Evolutionary conservation across 1,140 invertebrate genomes (phyloP), one percentile per base, ranked within the genome.

Genomic region (Rhynchophorus ferrugineus): DNA sequence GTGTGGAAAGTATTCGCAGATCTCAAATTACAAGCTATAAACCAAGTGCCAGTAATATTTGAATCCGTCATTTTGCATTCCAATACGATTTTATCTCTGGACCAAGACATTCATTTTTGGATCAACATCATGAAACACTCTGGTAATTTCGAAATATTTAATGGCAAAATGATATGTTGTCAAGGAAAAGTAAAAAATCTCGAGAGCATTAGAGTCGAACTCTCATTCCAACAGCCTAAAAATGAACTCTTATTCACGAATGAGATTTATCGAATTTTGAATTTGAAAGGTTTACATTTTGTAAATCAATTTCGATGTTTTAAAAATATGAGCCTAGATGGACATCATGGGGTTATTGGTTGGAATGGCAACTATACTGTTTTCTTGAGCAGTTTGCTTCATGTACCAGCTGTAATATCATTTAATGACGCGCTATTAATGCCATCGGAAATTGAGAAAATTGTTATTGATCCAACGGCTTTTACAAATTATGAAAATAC

Each of bases 1-100:
- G 92, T 87, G 0, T 98, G 95, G 95, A 86, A 84, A 69, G 87
- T 90, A 0, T 80, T 94, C 48, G 91, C 93, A 1, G 92, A 91
- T 69, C n/a, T n/a, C n/a, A n/a, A n/a, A n/a, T n/a, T n/a, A n/a
- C n/a, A n/a, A n/a, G n/a, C n/a, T n/a, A n/a, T n/a, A n/a, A n/a
- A n/a, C n/a, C 81, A 91, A 58, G 75, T 87, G 0, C 81, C 91
- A 0, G 82, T 98, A 0, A 73, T 89, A 2, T 78, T 98, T 61
- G 88, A 95, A 69, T 80, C 96, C 66, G 78, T 97, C 1, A 80
- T 84, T 48, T 91, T 98, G 64, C 82, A 85, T 52, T 77, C 90
- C 48, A 93, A 94, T 7, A 97, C 94, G 0, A 91, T 98, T 58
- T 76, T 98, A 62, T 84, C 86, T 1, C 83, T 85, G 59, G 84